phyloP scores from a whole-genome alignment of 2,888 invertebrate genomes.

The Cerceris rybyensis region DNA sequence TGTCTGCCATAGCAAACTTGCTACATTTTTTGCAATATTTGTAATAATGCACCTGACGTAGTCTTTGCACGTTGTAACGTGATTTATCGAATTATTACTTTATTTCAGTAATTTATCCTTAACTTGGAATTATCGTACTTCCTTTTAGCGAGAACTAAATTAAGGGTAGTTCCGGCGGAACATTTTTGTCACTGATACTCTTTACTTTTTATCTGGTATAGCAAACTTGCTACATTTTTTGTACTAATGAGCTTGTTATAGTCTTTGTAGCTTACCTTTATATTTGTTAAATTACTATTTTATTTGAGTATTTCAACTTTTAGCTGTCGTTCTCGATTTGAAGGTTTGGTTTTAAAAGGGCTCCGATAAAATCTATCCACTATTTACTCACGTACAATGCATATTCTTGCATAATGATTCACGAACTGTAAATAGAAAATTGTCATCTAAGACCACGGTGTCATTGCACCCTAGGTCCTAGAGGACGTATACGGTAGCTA shows the following conservation, averaged over 20 bases:
- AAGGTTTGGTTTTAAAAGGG: no score
- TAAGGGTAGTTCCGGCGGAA: slow-evolving; percentile 71
- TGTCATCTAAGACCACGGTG: slow-evolving; percentile 57
- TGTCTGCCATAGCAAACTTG: not conserved
- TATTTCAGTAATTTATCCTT: not conserved
- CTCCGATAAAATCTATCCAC: not conserved
- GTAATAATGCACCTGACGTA: not conserved
- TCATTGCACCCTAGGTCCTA: slow-evolving; percentile 68
- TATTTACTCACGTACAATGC: not conserved
- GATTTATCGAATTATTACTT: not conserved
- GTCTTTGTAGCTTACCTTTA: not conserved
- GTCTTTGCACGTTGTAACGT: not conserved
- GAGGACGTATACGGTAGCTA: slow-evolving; percentile 47
- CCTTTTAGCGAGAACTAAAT: slow-evolving; percentile 69
- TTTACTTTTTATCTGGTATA: slow-evolving; percentile 6
- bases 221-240: slow-evolving; percentile 3
- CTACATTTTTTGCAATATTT: not conserved
- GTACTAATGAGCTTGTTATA: not conserved
- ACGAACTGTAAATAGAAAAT: slow-evolving; percentile 63
- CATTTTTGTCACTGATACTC: slow-evolving; percentile 49
- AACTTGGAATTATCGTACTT: not conserved
- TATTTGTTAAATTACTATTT: not conserved
- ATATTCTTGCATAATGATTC: slow-evolving; percentile 54
- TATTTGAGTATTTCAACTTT: not conserved
- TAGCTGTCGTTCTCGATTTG: slow-evolving; percentile 14